Conservation (phyloP, 2,888 invertebrate species). For the Plutella xylostella region DNA sequence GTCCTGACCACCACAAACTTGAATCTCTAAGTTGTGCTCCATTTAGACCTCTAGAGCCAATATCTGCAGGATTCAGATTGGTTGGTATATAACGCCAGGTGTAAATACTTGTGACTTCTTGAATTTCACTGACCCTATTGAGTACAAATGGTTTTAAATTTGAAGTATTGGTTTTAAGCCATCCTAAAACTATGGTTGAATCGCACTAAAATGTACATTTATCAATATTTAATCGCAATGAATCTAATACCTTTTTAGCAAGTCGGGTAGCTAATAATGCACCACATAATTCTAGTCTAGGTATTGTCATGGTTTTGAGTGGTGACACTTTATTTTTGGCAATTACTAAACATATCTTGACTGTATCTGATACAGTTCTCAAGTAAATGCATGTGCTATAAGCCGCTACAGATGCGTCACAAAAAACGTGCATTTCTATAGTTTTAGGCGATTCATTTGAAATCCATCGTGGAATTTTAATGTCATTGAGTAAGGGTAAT, state of each 20-base stretch:
- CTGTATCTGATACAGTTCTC: no score
- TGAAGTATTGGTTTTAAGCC: background rate
- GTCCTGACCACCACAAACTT: no score
- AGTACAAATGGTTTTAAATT: background rate
- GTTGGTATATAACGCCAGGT: slow-evolving; percentile 2
- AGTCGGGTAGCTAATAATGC: background rate
- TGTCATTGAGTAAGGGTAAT: background rate
- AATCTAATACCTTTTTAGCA: background rate
- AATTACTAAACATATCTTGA: background rate
- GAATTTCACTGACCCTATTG: background rate
- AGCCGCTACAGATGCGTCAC: background rate
- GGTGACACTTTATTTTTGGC: background rate
- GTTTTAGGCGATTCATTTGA: background rate
- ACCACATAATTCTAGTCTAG: background rate
- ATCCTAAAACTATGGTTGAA: background rate
- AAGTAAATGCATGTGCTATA: background rate
- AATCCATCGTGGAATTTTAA: background rate
- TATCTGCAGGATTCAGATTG: slow-evolving; percentile 1
- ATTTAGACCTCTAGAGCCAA: slow-evolving; percentile 2
- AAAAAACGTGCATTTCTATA: slow-evolving; percentile 2
- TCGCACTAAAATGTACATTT: background rate
- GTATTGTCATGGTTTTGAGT: background rate
- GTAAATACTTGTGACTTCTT: background rate
- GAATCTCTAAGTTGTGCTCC: no score
- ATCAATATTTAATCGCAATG: background rate